phyloP scores from a whole-genome alignment of 1,140 invertebrate genomes.

The Microplitis mediator region DNA sequence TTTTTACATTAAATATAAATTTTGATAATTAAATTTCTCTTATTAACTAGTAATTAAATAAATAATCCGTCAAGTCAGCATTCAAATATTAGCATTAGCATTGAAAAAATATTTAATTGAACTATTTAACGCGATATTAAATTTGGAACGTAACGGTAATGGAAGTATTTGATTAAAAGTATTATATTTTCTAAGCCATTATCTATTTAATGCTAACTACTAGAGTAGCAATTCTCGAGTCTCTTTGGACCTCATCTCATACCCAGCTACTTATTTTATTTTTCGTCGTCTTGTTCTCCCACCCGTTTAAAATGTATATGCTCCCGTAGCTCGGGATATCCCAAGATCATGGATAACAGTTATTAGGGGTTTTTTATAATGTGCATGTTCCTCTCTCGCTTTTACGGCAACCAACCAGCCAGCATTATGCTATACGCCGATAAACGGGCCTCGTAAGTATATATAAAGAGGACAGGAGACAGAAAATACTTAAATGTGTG shows the following conservation, averaged over 20 bases:
- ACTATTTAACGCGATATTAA: no score
- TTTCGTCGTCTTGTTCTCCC: constrained; percentile 42
- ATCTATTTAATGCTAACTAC: no score
- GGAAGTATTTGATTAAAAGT: no score
- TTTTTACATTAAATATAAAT: no score
- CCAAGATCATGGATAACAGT: constrained; percentile 62
- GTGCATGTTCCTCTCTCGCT: constrained; percentile 48
- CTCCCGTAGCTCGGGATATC: constrained; percentile 31
- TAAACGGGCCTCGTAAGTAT: constrained; percentile 21
- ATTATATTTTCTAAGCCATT: no score
- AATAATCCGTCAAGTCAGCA: no score
- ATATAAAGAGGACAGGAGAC: background rate
- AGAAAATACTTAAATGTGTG: background rate
- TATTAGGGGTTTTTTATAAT: constrained; percentile 62
- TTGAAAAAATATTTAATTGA: no score
- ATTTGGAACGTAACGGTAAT: no score
- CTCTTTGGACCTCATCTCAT: background rate
- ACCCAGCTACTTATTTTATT: background rate
- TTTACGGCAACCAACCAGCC: constrained; percentile 49
- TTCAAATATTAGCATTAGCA: no score
- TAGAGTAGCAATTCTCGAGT: no score
- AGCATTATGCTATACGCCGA: constrained; percentile 27
- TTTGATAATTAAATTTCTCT: no score
- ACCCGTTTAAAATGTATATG: constrained; percentile 15
- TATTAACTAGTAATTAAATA: no score